Evolutionary conservation across 2,113 vertebrate genomes (phyloP).

Genomic region (Pygoscelis adeliae): DNA sequence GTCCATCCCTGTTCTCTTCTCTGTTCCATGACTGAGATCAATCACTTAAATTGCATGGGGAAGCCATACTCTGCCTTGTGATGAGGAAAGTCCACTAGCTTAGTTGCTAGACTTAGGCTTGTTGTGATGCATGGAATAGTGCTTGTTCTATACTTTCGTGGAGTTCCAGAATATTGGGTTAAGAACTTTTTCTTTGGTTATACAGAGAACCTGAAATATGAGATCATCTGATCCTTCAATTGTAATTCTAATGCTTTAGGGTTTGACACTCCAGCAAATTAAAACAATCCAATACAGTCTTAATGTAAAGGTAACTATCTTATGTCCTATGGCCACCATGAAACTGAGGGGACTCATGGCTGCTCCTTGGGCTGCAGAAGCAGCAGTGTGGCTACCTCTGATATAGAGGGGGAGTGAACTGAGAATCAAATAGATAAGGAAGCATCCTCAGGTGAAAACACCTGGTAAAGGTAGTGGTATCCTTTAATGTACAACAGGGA

Average conservation of each 20-base stretch:
- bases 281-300: background rate
- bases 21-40: background rate
- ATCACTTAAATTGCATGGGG: background rate
- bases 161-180: background rate
- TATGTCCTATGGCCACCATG: background rate
- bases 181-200: background rate
- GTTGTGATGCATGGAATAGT: background rate
- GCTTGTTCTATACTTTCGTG: background rate
- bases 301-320: background rate
- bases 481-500: background rate
- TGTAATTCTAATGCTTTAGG: background rate
- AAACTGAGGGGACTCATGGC: background rate
- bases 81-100: background rate
- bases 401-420: background rate
- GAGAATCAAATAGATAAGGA: background rate
- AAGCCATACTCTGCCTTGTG: background rate
- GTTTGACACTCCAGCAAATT: background rate
- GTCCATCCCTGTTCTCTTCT: background rate
- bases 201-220: background rate
- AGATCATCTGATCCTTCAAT: background rate
- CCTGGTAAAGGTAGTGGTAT: background rate
- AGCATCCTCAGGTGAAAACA: background rate
- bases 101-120: background rate
- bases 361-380: background rate
- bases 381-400: background rate